phyloP scores from a whole-genome alignment of 1,140 invertebrate species.

The Panulirus ornatus region DNA sequence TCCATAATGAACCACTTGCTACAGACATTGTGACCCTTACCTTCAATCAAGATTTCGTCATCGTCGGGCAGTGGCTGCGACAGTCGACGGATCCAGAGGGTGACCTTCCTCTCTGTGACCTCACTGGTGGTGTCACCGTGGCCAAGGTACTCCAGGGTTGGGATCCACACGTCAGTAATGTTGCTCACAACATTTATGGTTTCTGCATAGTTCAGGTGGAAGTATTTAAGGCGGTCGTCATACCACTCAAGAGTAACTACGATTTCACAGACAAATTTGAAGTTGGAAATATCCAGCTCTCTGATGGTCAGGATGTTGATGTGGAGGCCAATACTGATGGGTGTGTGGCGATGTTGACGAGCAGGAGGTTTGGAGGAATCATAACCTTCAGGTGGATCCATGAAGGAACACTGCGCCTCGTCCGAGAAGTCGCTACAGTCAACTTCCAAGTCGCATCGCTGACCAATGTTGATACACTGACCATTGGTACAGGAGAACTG shows the following conservation, averaged over 20 bases:
- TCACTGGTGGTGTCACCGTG: conserved; percentile 58
- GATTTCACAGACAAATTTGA: conserved; percentile 56
- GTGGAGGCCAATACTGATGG: conserved; percentile 47
- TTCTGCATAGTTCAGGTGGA: conserved; percentile 55
- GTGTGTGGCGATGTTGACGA: conserved; percentile 14
- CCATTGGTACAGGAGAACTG: conserved; percentile 94
- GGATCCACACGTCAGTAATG: no score
- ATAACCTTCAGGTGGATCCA: conserved; percentile 55
- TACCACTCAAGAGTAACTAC: conserved; percentile 54
- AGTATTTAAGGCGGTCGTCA: conserved; percentile 30
- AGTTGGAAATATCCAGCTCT: conserved; percentile 53
- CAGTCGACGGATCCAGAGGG: conserved; percentile 13
- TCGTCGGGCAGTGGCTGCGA: conserved; percentile 35
- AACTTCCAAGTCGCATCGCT: conserved; percentile 88
- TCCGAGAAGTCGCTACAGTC: conserved; percentile 93
- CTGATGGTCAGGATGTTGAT: conserved; percentile 41
- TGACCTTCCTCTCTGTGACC: conserved; percentile 13
- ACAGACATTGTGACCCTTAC: no score
- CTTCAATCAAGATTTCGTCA: conserved; percentile 45
- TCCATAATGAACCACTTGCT: no score
- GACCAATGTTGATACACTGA: conserved; percentile 89
- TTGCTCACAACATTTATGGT: no score
- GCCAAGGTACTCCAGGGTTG: conserved; percentile 58
- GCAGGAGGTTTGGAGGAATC: conserved; percentile 61
- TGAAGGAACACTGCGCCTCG: conserved; percentile 87